phyloP scores from a whole-genome alignment of 2,888 invertebrate genomes.

The Calameuta idolon region DNA sequence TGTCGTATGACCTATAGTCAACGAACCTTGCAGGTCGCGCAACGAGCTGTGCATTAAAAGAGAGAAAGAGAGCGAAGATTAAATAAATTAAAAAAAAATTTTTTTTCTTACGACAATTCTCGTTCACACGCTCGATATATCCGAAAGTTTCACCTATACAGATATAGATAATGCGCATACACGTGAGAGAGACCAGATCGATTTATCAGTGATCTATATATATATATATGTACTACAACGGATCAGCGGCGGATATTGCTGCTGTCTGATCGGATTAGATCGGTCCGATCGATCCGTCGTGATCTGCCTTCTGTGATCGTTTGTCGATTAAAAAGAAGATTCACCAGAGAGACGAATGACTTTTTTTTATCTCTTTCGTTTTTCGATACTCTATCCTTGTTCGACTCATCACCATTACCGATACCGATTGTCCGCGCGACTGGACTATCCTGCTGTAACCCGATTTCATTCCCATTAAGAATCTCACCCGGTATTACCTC shows the following conservation, averaged over 20 bases:
- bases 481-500: conserved; percentile 17
- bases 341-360: no score
- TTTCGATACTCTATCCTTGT: conserved; percentile 6
- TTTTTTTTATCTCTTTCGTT: not conserved
- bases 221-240: no score
- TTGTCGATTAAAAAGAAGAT: not conserved
- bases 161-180: not conserved
- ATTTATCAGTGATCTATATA: not conserved
- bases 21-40: no score
- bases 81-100: no score
- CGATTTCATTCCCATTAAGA: conserved; percentile 16
- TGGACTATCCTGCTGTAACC: not conserved
- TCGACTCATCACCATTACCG: conserved; percentile 4
- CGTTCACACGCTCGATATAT: not conserved
- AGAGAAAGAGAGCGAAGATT: no score
- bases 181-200: not conserved
- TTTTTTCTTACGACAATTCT: not conserved
- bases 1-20: no score
- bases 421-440: not conserved
- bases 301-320: not conserved
- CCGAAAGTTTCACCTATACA: not conserved
- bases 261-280: conserved; percentile 24
- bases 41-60: no score
- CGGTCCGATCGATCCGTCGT: conserved; percentile 8
- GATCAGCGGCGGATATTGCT: not conserved